These are phyloP conservation scores for Thysanoteuthis rhombus DNA, from an alignment of 2,888 invertebrate species.

Conservation along the genomic window DNA sequence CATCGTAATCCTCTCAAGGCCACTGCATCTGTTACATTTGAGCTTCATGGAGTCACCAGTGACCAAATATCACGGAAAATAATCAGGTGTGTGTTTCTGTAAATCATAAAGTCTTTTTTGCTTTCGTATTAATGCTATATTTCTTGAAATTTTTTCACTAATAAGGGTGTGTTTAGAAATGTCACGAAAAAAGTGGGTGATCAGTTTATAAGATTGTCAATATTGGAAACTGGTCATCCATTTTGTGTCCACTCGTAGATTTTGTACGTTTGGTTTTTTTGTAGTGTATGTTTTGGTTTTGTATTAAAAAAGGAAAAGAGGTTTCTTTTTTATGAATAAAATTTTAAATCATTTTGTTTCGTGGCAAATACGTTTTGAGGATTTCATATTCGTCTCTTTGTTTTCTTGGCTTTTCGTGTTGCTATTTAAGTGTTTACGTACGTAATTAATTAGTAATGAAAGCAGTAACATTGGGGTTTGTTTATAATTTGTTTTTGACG, in stretches of 20 bases:
- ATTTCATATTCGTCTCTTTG: neutral
- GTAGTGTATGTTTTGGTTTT: too few relatives aligned
- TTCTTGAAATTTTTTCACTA: neutral
- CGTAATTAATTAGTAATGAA: too few relatives aligned
- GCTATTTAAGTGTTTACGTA: neutral
- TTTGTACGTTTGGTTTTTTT: too few relatives aligned
- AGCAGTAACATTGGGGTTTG: too few relatives aligned
- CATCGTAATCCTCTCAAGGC: constrained; percentile 75
- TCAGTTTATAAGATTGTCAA: neutral
- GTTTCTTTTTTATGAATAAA: neutral
- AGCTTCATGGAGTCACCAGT: constrained; percentile 70
- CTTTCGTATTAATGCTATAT: neutral
- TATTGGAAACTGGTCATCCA: neutral
- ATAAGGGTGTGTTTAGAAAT: too few relatives aligned
- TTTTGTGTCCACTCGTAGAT: neutral
- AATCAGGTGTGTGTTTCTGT: constrained; percentile 70
- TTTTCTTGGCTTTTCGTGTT: neutral
- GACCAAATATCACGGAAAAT: constrained; percentile 71
- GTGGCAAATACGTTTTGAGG: neutral
- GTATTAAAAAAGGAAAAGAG: too few relatives aligned
- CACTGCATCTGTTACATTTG: constrained; percentile 71
- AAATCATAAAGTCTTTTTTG: neutral
- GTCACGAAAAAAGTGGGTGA: neutral
- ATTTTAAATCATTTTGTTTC: neutral
- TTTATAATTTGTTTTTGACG: too few relatives aligned